Percentiles rank a stretch among this genome's conserved stretches.
Evolutionary conservation across 2,888 invertebrate genomes (phyloP).

Genomic region (Colostygia pectinataria): DNA sequence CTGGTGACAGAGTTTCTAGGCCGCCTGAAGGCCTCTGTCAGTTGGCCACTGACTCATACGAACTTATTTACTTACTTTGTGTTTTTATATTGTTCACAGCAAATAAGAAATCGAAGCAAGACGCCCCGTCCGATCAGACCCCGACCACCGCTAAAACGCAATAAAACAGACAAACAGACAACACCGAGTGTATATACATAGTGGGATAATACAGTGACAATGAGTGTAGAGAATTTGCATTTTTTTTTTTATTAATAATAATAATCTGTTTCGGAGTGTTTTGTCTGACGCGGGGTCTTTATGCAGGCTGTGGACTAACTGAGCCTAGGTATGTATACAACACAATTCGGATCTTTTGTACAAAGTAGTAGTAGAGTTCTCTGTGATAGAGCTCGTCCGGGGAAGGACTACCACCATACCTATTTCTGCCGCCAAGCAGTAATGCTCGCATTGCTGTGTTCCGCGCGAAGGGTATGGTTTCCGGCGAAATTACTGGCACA

Average conservation of each 20-base stretch:
- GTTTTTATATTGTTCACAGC: conserved; percentile 44
- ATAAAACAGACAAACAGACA: conserved; percentile 39
- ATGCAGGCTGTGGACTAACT: conserved; percentile 48
- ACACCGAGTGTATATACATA: conserved; percentile 37
- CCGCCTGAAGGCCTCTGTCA: too few species aligned
- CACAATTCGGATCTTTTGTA: too few species aligned
- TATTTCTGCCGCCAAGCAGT: too few species aligned
- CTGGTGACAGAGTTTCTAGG: too few species aligned
- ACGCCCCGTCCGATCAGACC: conserved; percentile 49
- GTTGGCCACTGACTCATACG: too few species aligned
- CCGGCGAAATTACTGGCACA: too few species aligned
- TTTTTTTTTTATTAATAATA: conserved; percentile 38
- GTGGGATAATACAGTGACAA: conserved; percentile 31
- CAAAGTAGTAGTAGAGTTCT: too few species aligned
- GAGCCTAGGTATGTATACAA: conserved; percentile 66
- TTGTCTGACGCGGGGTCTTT: conserved; percentile 42
- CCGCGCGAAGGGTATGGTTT: too few species aligned
- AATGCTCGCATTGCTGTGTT: too few species aligned
- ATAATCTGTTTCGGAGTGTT: conserved; percentile 26
- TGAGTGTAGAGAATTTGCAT: conserved; percentile 42
- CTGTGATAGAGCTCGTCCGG: too few species aligned
- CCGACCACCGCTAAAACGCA: conserved; percentile 55
- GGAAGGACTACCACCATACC: too few species aligned
- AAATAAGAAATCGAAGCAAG: conserved; percentile 61
- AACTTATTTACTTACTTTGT: too few species aligned